Evolutionary conservation across 1,140 invertebrate genomes (phyloP), one percentile per base, ranked within the genome.

Genomic region (Gerris buenoi): DNA sequence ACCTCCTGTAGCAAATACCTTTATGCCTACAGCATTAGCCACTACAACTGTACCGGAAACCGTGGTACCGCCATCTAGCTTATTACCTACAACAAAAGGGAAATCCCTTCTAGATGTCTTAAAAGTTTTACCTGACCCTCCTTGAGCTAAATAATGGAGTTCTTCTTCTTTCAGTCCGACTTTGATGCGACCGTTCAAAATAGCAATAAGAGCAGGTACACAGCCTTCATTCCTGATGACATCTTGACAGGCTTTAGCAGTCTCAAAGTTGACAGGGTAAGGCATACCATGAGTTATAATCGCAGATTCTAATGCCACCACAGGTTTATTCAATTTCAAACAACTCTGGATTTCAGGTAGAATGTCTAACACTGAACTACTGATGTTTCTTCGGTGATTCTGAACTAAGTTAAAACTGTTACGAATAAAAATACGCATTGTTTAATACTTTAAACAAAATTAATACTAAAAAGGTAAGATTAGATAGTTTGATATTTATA

Each of bases 261-360:
- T 96, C 70, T 88, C 78, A 61, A 96, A 79, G 80, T 99, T 99
- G 46, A 89, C 77, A 0, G 97, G 97, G 80, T 86, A 91, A 0
- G 96, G 95, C 89, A 99, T 95, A 58, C 97, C 97, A 80, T 99
- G 97, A 1, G 95, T 98, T 59, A 99, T 93, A 63, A 99, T 96
- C 1, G 97, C 95, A 15, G 93, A 95, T 81, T 99, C 97, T 68
- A 99, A 78, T 2, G 95, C 95, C 5, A 99, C 93, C 64, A 98
- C 82, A 1, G 93, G 87, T 69, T 80, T 74, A 2, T 77, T 74
- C 64, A 79, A 79, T 58, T 75, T 74, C 29, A 87, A 79, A 13
- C 86, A 87, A 25, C 74, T 63, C 14, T 68, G 70, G 57, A 91
- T 83, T 72, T 88, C 83, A 63, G 81, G 74, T 2, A 79, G 79